phyloP scores from a whole-genome alignment of 2,113 vertebrate species.

The Ceyx margarethae region DNA sequence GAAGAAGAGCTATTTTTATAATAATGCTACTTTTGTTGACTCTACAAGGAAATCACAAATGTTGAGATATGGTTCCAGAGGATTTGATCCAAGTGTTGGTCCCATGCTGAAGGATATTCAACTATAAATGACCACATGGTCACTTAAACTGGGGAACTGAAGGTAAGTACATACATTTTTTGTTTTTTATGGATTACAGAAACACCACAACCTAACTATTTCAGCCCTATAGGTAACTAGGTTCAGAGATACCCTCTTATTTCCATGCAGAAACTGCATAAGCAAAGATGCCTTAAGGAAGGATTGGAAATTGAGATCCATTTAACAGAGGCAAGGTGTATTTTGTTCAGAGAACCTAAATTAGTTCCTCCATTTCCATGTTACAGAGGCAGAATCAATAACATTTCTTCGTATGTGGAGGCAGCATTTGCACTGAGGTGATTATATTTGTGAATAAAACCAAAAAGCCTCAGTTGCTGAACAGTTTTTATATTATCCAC shows the following conservation, averaged over 20 bases:
- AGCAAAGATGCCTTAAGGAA: background rate
- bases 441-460: background rate
- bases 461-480: background rate
- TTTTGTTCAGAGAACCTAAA: background rate
- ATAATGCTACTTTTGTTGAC: background rate
- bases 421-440: background rate
- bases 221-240: background rate
- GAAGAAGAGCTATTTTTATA: background rate
- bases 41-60: background rate
- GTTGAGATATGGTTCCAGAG: background rate
- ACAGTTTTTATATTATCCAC: background rate
- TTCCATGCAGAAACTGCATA: fast-evolving
- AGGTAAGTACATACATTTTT: background rate
- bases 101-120: background rate
- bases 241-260: background rate
- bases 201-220: background rate
- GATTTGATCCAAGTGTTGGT: background rate
- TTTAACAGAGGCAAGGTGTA: background rate
- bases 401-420: background rate
- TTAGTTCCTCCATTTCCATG: background rate
- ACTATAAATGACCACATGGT: background rate
- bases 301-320: background rate
- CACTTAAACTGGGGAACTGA: background rate
- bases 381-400: background rate
- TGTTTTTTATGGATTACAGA: background rate